A percentile compares a stretch with the other conserved stretches of the same genome.
Evolutionary conservation across 2,113 vertebrate species (phyloP).

Genomic region (Sminthopsis crassicaudata): DNA sequence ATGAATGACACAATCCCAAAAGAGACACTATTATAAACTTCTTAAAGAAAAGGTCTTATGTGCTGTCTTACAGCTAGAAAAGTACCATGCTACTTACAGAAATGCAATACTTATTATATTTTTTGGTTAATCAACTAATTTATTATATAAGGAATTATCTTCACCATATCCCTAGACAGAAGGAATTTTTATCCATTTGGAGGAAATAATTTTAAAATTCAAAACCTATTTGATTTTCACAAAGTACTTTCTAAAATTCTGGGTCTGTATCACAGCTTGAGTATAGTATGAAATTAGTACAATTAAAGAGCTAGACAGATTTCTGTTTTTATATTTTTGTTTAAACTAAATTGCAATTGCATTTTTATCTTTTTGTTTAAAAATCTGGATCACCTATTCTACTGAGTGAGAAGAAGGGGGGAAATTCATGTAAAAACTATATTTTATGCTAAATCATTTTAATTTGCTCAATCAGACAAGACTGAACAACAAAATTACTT

Average conservation of each 20-base stretch:
- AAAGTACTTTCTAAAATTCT: neutral
- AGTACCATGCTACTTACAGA: neutral
- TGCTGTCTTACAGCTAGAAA: neutral
- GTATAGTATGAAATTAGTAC: neutral
- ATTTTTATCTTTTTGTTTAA: neutral
- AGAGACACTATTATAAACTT: neutral
- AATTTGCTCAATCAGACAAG: neutral
- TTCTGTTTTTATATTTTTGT: neutral
- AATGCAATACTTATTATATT: neutral
- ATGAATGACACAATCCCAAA: neutral
- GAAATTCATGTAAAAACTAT: neutral
- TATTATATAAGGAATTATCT: neutral
- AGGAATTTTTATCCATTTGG: neutral
- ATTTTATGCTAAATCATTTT: neutral
- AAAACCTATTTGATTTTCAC: neutral
- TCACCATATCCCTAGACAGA: neutral
- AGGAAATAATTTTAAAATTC: neutral
- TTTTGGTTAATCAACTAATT: neutral
- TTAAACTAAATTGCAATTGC: neutral
- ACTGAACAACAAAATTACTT: neutral
- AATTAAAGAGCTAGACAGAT: neutral
- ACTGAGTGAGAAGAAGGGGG: neutral
- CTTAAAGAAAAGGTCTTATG: neutral
- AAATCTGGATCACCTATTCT: neutral
- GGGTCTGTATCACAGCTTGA: neutral